Percentiles rank a stretch among this genome's conserved stretches.
Conservation (phyloP, 2,113 vertebrate species). For the Gambusia affinis region DNA sequence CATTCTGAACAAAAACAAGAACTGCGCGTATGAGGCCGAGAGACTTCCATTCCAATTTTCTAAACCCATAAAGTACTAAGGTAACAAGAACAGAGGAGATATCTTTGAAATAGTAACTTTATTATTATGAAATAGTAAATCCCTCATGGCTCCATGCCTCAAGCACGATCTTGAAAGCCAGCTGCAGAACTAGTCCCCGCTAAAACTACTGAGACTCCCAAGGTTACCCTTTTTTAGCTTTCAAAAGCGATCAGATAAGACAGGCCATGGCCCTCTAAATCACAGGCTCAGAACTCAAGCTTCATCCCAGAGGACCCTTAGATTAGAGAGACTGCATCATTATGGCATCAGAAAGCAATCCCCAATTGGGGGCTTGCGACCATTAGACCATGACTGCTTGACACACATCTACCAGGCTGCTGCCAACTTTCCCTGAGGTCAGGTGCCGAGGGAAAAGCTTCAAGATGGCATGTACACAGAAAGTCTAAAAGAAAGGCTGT, state of each 20-base stretch:
- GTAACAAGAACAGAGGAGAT: constrained; percentile 29
- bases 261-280: constrained; percentile 57
- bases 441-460: constrained; percentile 31
- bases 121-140: constrained; percentile 48
- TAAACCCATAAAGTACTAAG: constrained; percentile 20
- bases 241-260: constrained; percentile 70
- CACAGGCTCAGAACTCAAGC: constrained; percentile 59
- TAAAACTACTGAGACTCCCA: constrained; percentile 56
- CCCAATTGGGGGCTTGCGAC: constrained; percentile 49
- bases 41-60: constrained; percentile 15
- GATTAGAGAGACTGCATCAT: constrained; percentile 66
- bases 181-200: constrained; percentile 48
- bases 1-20: constrained; percentile 10
- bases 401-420: constrained; percentile 39
- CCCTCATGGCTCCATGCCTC: constrained; percentile 41
- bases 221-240: constrained; percentile 58
- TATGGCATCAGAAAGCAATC: constrained; percentile 58
- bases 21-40: constrained; percentile 18
- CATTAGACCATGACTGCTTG: constrained; percentile 55
- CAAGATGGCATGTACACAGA: constrained; percentile 19
- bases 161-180: constrained; percentile 49
- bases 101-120: constrained; percentile 47
- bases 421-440: constrained; percentile 53
- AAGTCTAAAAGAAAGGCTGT: constrained; percentile 20
- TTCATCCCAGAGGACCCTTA: constrained; percentile 53